phyloP scores from a whole-genome alignment of 2,113 vertebrate genomes.

The Callaeas wilsoni region DNA sequence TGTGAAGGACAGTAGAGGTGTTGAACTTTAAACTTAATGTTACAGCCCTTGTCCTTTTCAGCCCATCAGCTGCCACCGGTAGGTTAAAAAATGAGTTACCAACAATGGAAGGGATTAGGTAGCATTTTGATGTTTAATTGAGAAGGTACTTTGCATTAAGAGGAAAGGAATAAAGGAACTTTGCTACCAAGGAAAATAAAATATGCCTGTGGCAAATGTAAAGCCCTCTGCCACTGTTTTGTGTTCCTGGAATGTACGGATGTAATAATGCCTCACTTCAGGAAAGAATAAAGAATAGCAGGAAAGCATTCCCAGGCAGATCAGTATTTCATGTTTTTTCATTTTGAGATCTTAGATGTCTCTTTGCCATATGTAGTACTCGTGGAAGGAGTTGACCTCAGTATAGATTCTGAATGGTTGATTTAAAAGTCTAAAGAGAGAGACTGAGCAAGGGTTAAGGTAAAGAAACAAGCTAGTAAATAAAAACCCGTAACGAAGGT shows the following conservation, averaged over 20 bases:
- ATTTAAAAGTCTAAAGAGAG: background rate
- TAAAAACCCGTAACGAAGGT: background rate
- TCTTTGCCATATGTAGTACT: background rate
- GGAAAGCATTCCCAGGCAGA: background rate
- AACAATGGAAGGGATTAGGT: background rate
- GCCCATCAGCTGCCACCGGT: background rate
- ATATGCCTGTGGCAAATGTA: background rate
- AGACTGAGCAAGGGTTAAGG: background rate
- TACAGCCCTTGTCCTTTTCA: background rate
- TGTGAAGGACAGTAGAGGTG: background rate
- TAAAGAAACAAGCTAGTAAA: background rate
- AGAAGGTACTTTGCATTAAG: background rate
- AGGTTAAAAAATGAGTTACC: background rate
- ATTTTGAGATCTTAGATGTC: background rate
- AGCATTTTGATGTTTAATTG: background rate
- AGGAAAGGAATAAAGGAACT: background rate
- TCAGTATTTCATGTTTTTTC: background rate
- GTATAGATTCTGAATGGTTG: background rate
- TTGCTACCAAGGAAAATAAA: background rate
- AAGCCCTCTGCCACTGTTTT: background rate
- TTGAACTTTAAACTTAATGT: background rate
- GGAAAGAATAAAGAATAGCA: background rate
- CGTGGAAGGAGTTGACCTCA: background rate
- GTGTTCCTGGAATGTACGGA: background rate
- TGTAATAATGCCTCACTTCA: background rate